These are phyloP conservation scores for Aphelinus certus DNA, from an alignment of 1,140 invertebrate genomes.

Conservation along the genomic window DNA sequence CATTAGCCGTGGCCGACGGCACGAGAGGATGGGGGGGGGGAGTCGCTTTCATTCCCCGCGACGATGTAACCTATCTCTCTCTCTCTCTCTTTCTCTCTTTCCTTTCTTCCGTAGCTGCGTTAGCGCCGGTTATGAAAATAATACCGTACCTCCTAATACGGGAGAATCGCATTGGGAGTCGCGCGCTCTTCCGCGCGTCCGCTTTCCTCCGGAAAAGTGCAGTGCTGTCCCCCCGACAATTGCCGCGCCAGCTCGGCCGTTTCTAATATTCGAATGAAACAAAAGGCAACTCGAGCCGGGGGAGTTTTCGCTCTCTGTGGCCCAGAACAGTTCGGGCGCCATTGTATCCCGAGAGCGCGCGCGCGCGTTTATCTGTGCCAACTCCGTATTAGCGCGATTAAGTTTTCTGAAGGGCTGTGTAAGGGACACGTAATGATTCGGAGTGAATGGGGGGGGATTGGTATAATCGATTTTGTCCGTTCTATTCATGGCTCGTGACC, in stretches of 20 bases:
- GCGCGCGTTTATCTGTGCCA: too few relatives aligned
- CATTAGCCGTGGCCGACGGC: not conserved
- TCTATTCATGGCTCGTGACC: too few relatives aligned
- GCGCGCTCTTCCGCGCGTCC: not conserved
- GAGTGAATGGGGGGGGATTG: not conserved
- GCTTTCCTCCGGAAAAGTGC: not conserved
- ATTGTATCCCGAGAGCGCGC: too few relatives aligned
- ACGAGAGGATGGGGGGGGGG: not conserved
- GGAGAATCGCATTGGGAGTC: conserved; percentile 1
- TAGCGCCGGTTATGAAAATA: conserved; percentile 14
- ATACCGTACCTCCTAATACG: not conserved
- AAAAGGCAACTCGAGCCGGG: not conserved
- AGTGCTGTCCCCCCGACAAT: not conserved
- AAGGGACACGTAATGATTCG: not conserved
- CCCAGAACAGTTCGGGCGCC: too few relatives aligned
- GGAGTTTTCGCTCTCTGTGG: too few relatives aligned
- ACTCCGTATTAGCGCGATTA: too few relatives aligned
- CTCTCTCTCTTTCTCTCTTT: not conserved
- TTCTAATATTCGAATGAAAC: conserved; percentile 19
- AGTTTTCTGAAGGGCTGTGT: too few relatives aligned
- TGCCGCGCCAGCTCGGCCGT: not conserved
- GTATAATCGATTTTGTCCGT: too few relatives aligned
- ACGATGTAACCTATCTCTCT: not conserved
- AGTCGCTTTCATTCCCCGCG: not conserved
- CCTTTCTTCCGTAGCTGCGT: not conserved